These are phyloP conservation scores for Aspidiotus rigidus DNA, from an alignment of 2,888 invertebrate genomes.

Conservation along the genomic window DNA sequence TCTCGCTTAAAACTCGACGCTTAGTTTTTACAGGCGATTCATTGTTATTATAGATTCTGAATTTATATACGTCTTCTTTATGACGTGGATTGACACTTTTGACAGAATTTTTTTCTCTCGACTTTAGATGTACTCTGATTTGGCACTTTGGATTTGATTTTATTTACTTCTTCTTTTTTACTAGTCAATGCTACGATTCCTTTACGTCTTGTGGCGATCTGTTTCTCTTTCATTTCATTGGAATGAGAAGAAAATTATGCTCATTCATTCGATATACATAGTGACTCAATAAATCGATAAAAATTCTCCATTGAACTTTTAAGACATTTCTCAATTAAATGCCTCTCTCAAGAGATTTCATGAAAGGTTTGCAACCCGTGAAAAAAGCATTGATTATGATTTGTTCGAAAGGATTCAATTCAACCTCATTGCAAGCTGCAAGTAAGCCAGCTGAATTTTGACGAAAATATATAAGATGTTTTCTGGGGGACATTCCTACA, in stretches of 20 bases:
- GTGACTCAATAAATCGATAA: background rate
- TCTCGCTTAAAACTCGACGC: background rate
- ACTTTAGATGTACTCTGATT: too few relatives aligned
- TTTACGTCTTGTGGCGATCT: background rate
- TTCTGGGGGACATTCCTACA: background rate
- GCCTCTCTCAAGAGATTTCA: background rate
- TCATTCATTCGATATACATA: background rate
- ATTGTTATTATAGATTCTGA: constrained; percentile 10
- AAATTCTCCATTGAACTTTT: background rate
- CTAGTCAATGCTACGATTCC: background rate
- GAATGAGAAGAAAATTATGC: background rate
- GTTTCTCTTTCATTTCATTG: background rate
- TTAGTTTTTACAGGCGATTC: background rate
- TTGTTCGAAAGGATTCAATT: background rate
- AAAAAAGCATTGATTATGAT: background rate
- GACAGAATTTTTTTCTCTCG: too few relatives aligned
- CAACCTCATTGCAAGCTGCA: background rate
- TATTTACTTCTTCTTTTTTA: background rate
- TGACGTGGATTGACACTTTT: too few relatives aligned
- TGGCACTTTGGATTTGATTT: background rate
- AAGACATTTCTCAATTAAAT: background rate
- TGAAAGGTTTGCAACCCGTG: background rate
- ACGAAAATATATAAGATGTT: background rate
- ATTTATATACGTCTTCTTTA: constrained; percentile 32
- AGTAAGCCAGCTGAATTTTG: background rate